Percentiles rank a stretch among this genome's conserved stretches.
Conservation (phyloP, 2,888 invertebrate genomes). For the Drosophila anomalata region DNA sequence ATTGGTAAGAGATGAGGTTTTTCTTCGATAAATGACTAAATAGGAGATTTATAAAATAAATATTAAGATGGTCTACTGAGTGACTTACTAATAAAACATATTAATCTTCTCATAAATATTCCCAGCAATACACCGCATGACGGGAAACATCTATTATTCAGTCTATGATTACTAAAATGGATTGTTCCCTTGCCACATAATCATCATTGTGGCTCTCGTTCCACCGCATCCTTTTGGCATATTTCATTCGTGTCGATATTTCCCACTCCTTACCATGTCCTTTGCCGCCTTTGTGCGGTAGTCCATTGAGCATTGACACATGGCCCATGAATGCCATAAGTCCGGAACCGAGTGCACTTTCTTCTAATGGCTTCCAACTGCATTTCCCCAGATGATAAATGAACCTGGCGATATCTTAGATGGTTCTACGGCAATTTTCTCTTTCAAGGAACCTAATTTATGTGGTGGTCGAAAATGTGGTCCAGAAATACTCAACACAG, state of each 20-base stretch:
- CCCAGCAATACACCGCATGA: conserved; percentile 10
- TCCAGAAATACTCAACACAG: conserved; percentile 1
- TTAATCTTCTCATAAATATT: neutral
- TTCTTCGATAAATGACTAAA: neutral
- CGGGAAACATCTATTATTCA: conserved; percentile 36
- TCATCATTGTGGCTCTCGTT: conserved; percentile 24
- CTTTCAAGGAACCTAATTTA: conserved; percentile 38
- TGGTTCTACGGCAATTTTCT: conserved; percentile 4
- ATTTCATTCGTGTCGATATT: conserved; percentile 34
- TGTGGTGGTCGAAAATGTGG: conserved; percentile 48
- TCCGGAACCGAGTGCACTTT: conserved; percentile 36
- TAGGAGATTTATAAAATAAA: neutral
- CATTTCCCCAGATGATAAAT: conserved; percentile 52
- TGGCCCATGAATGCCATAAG: conserved; percentile 46
- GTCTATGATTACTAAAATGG: conserved; percentile 37
- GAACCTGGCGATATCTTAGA: conserved; percentile 22
- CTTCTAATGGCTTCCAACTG: conserved; percentile 39
- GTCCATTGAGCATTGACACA: conserved; percentile 45
- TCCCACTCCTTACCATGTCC: neutral
- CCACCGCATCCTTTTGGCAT: conserved; percentile 21
- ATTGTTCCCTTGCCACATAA: conserved; percentile 38
- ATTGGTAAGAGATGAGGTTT: neutral
- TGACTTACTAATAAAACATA: neutral
- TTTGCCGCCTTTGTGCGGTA: conserved; percentile 7
- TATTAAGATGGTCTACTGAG: too few relatives aligned